Percentiles rank a stretch among this genome's conserved stretches.
Conservation (phyloP, 2,113 vertebrate species). For the Prunella himalayana region DNA sequence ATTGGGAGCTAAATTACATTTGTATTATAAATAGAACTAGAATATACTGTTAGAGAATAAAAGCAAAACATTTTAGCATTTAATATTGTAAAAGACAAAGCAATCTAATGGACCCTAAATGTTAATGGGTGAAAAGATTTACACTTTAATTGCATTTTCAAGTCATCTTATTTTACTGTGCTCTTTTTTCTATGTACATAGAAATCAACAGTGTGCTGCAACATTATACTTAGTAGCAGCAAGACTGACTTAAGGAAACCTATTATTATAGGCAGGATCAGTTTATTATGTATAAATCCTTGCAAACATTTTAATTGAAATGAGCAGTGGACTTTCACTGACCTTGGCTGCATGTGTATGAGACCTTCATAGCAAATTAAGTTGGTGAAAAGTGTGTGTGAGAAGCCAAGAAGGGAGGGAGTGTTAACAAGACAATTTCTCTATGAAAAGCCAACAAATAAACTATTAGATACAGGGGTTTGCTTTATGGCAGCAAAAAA, state of each 20-base stretch:
- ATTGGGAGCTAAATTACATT: slow-evolving; percentile 53
- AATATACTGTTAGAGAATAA: slow-evolving; percentile 53
- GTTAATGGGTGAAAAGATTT: slow-evolving; percentile 73
- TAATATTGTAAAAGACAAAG: slow-evolving; percentile 65
- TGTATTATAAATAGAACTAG: slow-evolving; percentile 59
- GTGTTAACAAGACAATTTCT: slow-evolving; percentile 6
- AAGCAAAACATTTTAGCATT: slow-evolving; percentile 59
- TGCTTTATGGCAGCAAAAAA: background rate
- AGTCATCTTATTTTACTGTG: slow-evolving; percentile 45
- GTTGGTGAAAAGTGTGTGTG: background rate
- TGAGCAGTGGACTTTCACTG: slow-evolving; percentile 68
- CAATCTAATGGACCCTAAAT: slow-evolving; percentile 69
- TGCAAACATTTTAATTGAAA: slow-evolving; percentile 73
- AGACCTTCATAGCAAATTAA: slow-evolving; percentile 43
- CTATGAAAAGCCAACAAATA: slow-evolving; percentile 24
- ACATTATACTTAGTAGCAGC: slow-evolving; percentile 50
- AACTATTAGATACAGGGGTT: slow-evolving; percentile 15
- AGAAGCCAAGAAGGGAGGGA: background rate
- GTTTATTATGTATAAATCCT: slow-evolving; percentile 69
- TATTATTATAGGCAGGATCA: slow-evolving; percentile 67
- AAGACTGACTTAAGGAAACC: slow-evolving; percentile 40
- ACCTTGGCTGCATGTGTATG: slow-evolving; percentile 32
- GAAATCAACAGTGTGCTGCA: slow-evolving; percentile 48
- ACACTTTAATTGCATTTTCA: slow-evolving; percentile 71
- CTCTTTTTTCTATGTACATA: slow-evolving; percentile 58